Conservation (phyloP, 2,797 vertebrate genomes). For the Pelodytes ibericus region DNA sequence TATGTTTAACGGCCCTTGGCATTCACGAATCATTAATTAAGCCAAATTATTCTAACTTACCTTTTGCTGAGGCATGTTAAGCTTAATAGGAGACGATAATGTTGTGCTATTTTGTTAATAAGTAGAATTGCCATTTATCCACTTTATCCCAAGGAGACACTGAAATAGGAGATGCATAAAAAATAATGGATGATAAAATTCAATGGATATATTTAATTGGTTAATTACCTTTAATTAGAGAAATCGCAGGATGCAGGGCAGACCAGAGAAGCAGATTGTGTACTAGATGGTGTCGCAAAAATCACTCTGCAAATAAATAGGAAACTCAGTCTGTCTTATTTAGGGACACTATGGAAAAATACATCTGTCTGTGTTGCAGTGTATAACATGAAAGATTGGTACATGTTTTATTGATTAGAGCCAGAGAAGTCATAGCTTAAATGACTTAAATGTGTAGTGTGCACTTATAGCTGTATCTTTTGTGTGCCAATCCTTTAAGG, state of each 20-base stretch:
- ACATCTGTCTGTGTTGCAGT: too few relatives aligned
- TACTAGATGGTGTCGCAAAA: too few relatives aligned
- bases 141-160: background rate
- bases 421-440: too few relatives aligned
- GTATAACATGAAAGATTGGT: too few relatives aligned
- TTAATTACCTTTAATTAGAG: background rate
- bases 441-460: too few relatives aligned
- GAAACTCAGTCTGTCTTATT: too few relatives aligned
- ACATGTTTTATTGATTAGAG: too few relatives aligned
- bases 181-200: background rate
- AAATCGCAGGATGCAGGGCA: background rate
- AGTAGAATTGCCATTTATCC: background rate
- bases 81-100: slow-evolving; percentile 31
- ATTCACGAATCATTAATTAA: slow-evolving; percentile 30
- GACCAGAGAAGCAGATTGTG: background rate
- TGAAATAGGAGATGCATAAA: background rate
- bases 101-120: slow-evolving; percentile 10
- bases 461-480: too few relatives aligned
- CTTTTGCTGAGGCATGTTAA: slow-evolving; percentile 3
- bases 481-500: too few relatives aligned
- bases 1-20: slow-evolving; percentile 29
- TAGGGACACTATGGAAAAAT: too few relatives aligned
- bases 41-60: slow-evolving; percentile 20
- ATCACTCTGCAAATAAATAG: too few relatives aligned
- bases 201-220: background rate